phyloP scores from a whole-genome alignment of 2,888 invertebrate genomes.

The Synergus laeviventris region DNA sequence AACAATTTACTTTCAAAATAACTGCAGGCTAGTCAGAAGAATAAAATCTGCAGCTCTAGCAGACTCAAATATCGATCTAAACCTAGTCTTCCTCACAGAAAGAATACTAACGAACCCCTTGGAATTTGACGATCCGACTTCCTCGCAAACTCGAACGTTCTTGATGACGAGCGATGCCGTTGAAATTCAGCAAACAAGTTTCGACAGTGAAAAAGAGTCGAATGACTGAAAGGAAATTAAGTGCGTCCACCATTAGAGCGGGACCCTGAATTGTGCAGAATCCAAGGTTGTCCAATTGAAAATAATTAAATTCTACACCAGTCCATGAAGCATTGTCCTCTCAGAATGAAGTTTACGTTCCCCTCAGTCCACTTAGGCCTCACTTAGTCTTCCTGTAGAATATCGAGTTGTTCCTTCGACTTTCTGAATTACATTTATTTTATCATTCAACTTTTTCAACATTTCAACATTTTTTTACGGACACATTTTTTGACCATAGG shows the following conservation, averaged over 20 bases:
- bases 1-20: not conserved
- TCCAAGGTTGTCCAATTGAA: conserved; percentile 61
- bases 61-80: conserved; percentile 1
- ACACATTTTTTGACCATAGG: not conserved
- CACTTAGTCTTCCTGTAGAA: not conserved
- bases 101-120: conserved; percentile 39
- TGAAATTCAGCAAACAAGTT: conserved; percentile 34
- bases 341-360: conserved; percentile 70
- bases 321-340: conserved; percentile 67
- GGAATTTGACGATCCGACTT: conserved; percentile 30
- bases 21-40: not conserved
- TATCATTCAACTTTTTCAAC: not conserved
- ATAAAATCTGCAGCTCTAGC: not conserved
- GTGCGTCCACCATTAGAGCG: conserved; percentile 60
- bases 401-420: not conserved
- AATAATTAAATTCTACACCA: conserved; percentile 72
- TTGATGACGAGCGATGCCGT: conserved; percentile 30
- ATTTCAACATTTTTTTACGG: not conserved
- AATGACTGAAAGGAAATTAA: conserved; percentile 67
- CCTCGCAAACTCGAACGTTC: conserved; percentile 8
- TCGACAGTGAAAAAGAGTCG: conserved; percentile 34
- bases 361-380: conserved; percentile 52
- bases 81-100: not conserved
- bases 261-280: conserved; percentile 46
- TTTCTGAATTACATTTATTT: not conserved